Evolutionary conservation across 2,797 vertebrate genomes (phyloP), one percentile per base, ranked within the genome.

Genomic region (Oreonectes daqikongensis): DNA sequence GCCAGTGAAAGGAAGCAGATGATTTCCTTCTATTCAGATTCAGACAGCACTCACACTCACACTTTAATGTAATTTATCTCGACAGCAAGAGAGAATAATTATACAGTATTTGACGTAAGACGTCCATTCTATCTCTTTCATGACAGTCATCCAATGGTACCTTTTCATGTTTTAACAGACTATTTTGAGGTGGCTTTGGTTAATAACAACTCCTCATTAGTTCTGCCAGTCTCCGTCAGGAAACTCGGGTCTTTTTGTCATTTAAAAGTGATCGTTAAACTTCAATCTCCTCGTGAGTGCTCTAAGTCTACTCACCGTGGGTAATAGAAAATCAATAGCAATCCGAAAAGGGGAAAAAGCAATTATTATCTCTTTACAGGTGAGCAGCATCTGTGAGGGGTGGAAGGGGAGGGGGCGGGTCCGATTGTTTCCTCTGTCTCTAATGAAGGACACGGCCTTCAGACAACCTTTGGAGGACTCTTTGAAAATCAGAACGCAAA

Each of bases 241-340:
- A 57, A 79, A 26, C 66, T 72, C 72, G 30, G 26, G 38, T 70
- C 75, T 78, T 60, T 64, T 57, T 78, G 48, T 79, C 44, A 65
- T 73, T 63, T 30, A 79, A 85, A 81, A 81, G 64, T 67, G 46
- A 82, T 83, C 61, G 73, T 79, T 81, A 80, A 81, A 81, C 77
- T 84, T 86, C 65, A 80, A 76, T 82, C 78, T 84, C 67, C 69
- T 20, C 55, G 64, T 44, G 71, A 72, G 44, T 53, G 22, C 74
- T 61, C 72, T 52, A 55, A 61, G 76, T 84, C 72, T 80, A 71
- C 81, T 76, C 71, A 79, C 71, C 74, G 55, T 78, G 77, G 69
- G 73, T 86, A 85, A 85, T 84, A 85, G 80, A 84, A 85, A 89
- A 89, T 87, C 80, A 85, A 90, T 82, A 87, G 79, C 77, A 84